A percentile compares a stretch with the other conserved stretches of the same genome.
Evolutionary conservation across 2,113 vertebrate genomes (phyloP).

Genomic region (Hipposideros armiger): DNA sequence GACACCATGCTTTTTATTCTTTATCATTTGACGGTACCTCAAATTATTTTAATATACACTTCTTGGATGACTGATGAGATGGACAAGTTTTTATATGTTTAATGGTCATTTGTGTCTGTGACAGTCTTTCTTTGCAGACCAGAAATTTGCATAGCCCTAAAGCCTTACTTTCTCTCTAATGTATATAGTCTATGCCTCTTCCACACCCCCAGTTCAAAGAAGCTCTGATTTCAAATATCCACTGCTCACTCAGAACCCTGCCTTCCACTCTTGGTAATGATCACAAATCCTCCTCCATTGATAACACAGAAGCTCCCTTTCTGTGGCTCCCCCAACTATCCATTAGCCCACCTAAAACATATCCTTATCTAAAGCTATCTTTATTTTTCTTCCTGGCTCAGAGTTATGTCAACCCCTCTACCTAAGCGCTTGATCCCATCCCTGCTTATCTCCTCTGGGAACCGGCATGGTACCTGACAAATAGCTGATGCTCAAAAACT

Average conservation of each 20-base stretch:
- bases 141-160: not conserved
- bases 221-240: not conserved
- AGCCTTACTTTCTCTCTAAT: not conserved
- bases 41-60: constrained; percentile 42
- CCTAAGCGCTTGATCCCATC: not conserved
- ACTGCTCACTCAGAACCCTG: not conserved
- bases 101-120: not conserved
- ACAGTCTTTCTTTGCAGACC: not conserved
- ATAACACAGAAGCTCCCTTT: not conserved
- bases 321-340: not conserved
- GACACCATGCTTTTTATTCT: not conserved
- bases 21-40: not conserved
- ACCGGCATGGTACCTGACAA: not conserved
- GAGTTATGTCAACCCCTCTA: not conserved
- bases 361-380: not conserved
- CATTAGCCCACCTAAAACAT: not conserved
- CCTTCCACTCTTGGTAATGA: not conserved
- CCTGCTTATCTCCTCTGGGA: not conserved
- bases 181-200: not conserved
- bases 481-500: constrained; percentile 13
- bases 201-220: not conserved
- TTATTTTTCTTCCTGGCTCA: not conserved
- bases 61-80: not conserved
- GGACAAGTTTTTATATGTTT: not conserved
- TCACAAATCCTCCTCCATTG: not conserved